Evolutionary conservation across 2,113 vertebrate genomes (phyloP).

Genomic region (Corapipo altera): DNA sequence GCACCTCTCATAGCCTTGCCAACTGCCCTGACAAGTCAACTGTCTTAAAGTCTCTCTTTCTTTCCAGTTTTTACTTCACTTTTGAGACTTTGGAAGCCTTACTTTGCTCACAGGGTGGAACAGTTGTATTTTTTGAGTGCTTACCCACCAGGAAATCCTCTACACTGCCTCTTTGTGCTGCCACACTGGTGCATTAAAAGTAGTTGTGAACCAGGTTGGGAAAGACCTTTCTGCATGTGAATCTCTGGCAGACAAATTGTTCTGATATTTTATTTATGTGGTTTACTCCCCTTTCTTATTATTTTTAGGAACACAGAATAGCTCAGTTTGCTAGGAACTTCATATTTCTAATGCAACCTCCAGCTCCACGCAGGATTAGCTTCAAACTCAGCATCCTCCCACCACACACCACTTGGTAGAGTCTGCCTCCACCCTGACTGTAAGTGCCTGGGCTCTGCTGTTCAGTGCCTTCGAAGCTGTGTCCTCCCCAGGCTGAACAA

Average conservation of each 20-base stretch:
- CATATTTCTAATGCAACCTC: background rate
- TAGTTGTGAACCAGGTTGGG: background rate
- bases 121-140: background rate
- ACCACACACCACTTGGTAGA: background rate
- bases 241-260: background rate
- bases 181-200: background rate
- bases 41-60: background rate
- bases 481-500: background rate
- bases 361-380: background rate
- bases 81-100: background rate
- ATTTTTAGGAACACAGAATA: background rate
- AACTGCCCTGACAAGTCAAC: background rate
- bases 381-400: background rate
- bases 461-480: background rate
- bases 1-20: background rate
- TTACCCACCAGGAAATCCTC: background rate
- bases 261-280: background rate
- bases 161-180: background rate
- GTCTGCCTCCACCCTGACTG: background rate
- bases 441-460: accelerated
- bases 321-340: background rate
- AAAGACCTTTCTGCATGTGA: background rate
- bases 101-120: background rate
- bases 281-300: background rate
- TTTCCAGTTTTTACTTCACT: background rate